Base-by-base conservation (phyloP, 2,888 invertebrate genomes). In the Tachina lurida region DNA sequence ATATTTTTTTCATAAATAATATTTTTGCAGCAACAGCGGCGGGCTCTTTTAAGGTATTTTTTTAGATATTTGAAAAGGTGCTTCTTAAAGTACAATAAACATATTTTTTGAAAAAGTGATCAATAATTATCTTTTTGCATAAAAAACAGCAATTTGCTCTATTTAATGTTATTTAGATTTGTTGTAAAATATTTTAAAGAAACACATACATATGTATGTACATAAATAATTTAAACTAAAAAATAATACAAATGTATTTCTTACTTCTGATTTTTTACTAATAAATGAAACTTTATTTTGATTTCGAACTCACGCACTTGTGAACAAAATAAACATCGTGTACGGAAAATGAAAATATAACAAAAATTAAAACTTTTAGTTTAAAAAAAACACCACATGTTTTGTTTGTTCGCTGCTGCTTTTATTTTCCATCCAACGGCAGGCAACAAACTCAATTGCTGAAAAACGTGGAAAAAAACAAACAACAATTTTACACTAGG, bases 381-480 rank as follows among this genome's bases (percentile, higher is more conserved):
- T 84, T 73, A 19, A 52, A 80, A 60, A 43, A 52, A 80, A 77
- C 80, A 68, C 67, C 84, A 84, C 80, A 80, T 79, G 74, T 79
- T 74, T 81, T 81, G 68, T 68, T 74, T 74, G 19, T 45, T 68
- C 49, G 17, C 52, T 74, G 43, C 73, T 63, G 45, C 49, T 73
- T 71, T 60, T 49, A 43, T 58, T 62, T 49, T 41, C 47, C 15
- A 39, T 49, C 17, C 58, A 77, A 39, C 65, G 7, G 7, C 0
- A 5, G 58, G 56, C 65, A 73, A 49, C 56, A 43, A 58, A 19
- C 10, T 70, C 60, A 56, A 62, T 70, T 60, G 41, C 22, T 31
- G 41, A 52, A 70, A 22, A 49, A n/a, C 39, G 45, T 1, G 31
- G 1, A 12, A 70, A 19, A 41, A 5, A 13, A 31, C 54, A 63